phyloP scores from a whole-genome alignment of 2,113 vertebrate genomes.

The Oxyruncus cristatus region DNA sequence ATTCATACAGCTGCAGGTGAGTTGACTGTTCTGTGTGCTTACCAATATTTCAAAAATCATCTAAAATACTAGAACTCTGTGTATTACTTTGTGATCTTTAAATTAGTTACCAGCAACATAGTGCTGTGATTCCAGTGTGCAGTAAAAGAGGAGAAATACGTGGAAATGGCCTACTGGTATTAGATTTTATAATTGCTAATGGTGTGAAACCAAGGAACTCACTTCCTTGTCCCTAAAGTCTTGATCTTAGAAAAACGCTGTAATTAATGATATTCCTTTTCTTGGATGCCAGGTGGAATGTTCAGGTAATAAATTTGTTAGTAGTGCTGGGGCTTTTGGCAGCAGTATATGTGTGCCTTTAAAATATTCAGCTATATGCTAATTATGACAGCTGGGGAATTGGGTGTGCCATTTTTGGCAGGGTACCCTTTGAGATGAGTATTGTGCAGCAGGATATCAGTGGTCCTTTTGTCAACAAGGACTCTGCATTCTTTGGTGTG shows the following conservation, averaged over 20 bases:
- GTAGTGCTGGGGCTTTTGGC: background rate
- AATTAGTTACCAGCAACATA: background rate
- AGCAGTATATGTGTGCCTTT: background rate
- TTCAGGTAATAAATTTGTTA: background rate
- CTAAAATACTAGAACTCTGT: background rate
- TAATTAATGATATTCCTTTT: background rate
- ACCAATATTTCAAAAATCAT: background rate
- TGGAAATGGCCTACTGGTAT: background rate
- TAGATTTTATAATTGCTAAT: background rate
- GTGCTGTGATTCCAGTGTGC: background rate
- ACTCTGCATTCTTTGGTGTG: background rate
- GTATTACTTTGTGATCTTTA: background rate
- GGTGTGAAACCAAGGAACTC: background rate
- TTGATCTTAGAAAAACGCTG: background rate
- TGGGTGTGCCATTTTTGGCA: background rate
- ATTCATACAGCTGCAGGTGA: slow-evolving; percentile 91
- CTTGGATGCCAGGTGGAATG: background rate
- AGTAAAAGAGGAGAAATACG: background rate
- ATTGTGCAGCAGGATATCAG: background rate
- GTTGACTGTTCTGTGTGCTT: background rate
- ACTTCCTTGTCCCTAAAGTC: background rate
- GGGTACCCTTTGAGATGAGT: background rate
- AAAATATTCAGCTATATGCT: background rate
- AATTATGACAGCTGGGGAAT: background rate
- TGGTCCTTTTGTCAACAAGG: background rate